Evolutionary conservation across 1,140 invertebrate genomes (phyloP), one percentile per base, ranked within the genome.

Genomic region (Drosophila funebris): DNA sequence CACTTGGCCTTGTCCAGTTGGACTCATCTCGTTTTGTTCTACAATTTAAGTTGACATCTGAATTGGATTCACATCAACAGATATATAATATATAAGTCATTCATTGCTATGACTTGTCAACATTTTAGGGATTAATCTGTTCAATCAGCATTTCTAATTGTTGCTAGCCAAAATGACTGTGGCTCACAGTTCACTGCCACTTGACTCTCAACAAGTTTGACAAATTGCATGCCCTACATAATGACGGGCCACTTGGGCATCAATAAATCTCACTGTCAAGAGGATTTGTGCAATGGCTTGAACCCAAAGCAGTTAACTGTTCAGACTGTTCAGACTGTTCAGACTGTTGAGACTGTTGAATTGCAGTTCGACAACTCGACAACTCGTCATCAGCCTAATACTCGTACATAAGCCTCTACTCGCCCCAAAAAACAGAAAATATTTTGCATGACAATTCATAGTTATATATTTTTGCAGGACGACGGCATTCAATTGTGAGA

Each of bases 171-270:
- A 43, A 57, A 16, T 57, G 24, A 24, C 37, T 13, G 8, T 22
- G 22, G 39, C 5, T 43, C 20, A 39, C 13, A 13, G 36, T 37
- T 39, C 7, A 57, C 37, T 57, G 14, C 27, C 16, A 52, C 20
- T 57, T 22, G 37, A 43, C 37, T 57, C 54, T 16, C 13, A 27
- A 43, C 54, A 43, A 43, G 54, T 57, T 57, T 57, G 54, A 27
- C 54, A 29, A 57, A 57, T 57, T 43, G 37, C 37, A 31, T 57
- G 37, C 8, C 14, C 54, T 7, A 43, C 22, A 29, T 27, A 57
- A 57, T 57, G 14, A 52, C 18, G 24, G 48, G 29, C 9, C 48
- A 33, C 29, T 52, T 33, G 14, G 14, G 14, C 48, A 56, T 24
- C 54, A 57, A 41, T 57, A 27, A 24, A 54, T 54, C 52, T 8